Conservation (phyloP, 1,140 invertebrate species). For the Tetragnatha versicolor region DNA sequence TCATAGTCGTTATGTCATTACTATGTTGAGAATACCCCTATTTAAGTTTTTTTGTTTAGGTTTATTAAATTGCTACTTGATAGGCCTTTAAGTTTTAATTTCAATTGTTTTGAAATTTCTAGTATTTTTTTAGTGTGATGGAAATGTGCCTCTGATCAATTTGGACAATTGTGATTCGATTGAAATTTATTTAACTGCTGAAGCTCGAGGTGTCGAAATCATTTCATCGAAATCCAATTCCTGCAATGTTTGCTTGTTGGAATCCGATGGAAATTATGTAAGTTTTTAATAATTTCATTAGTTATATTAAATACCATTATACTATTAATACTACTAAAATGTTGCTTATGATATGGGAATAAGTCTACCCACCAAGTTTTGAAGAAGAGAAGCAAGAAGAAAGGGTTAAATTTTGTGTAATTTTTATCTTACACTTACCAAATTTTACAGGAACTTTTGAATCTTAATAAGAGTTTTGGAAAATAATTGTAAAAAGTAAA, state of each 20-base stretch:
- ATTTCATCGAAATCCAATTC: slow-evolving; percentile 31
- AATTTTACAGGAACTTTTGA: too few species aligned
- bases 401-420: too few species aligned
- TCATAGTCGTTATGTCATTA: too few species aligned
- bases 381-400: too few species aligned
- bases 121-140: neutral
- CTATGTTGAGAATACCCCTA: too few species aligned
- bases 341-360: neutral
- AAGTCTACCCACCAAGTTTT: neutral
- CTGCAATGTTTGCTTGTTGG: slow-evolving; percentile 25
- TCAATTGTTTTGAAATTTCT: neutral
- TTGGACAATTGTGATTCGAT: slow-evolving; percentile 26
- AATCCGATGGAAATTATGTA: slow-evolving; percentile 25
- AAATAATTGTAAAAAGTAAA: too few species aligned
- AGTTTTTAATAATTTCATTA: neutral
- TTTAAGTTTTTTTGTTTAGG: neutral
- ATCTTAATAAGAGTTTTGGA: too few species aligned
- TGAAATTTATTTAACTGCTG: slow-evolving; percentile 6
- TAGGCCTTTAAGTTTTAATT: neutral
- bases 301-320: neutral
- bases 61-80: neutral
- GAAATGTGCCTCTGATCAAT: slow-evolving; percentile 11
- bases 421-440: too few species aligned
- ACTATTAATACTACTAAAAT: neutral
- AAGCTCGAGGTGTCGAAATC: neutral